phyloP scores from a whole-genome alignment of 2,888 invertebrate species.

The Agrochola lota region DNA sequence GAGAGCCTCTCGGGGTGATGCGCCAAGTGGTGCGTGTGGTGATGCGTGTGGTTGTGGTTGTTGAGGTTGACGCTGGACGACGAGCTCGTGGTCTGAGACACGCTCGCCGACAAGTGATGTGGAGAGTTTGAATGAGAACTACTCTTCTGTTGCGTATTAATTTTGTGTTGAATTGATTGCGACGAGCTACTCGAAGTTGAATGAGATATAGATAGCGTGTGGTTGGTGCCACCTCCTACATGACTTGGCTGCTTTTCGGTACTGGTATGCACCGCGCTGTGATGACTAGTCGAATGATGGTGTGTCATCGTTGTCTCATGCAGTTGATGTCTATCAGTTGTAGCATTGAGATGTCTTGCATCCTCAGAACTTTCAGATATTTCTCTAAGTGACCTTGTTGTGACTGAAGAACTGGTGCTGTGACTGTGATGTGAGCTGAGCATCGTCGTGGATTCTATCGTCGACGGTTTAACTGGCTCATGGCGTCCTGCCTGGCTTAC shows the following conservation, averaged over 20 bases:
- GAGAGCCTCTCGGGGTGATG: conserved; percentile 93
- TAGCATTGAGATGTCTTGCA: conserved; percentile 85
- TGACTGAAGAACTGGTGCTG: conserved; percentile 93
- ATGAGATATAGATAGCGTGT: conserved; percentile 92
- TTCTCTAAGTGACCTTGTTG: conserved; percentile 92
- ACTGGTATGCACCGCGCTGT: conserved; percentile 92
- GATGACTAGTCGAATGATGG: conserved; percentile 92
- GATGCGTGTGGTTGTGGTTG: conserved; percentile 92
- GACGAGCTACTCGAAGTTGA: conserved; percentile 92
- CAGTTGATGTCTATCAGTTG: conserved; percentile 91
- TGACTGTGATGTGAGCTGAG: conserved; percentile 93
- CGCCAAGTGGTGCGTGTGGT: conserved; percentile 91
- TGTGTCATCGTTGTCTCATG: conserved; percentile 92
- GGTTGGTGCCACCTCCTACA: conserved; percentile 88
- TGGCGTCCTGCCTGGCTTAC: conserved; percentile 86
- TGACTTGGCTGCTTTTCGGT: conserved; percentile 91
- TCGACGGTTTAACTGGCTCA: conserved; percentile 87
- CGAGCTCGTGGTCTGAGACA: conserved; percentile 89
- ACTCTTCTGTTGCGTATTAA: conserved; percentile 89
- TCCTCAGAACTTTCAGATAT: conserved; percentile 89
- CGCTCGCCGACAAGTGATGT: conserved; percentile 89
- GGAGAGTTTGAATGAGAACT: conserved; percentile 88
- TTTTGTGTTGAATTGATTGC: conserved; percentile 92
- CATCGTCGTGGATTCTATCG: conserved; percentile 92
- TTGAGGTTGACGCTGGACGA: conserved; percentile 89